Base-by-base conservation (phyloP, 2,888 invertebrate species). In the Andrena chrysosceles region DNA sequence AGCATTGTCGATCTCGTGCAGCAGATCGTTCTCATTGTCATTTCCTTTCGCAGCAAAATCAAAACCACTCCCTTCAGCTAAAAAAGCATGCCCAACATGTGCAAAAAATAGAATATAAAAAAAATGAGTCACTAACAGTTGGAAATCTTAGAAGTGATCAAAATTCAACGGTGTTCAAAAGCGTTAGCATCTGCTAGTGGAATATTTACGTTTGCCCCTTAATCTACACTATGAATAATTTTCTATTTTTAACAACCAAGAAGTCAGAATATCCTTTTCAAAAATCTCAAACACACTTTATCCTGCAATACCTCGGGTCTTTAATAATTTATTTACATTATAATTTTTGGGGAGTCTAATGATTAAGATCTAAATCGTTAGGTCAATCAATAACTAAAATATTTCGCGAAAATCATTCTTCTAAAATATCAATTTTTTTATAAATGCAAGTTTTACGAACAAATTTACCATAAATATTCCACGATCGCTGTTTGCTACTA, bases 1-100 rank as follows among this genome's bases (percentile, higher is more conserved):
- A 87, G 95, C 95, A 85, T 94, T 95, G 94, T 96, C 96, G 93
- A 96, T 96, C 94, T 96, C 96, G 93, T 95, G 95, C 93, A 96
- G 95, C 86, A 96, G 94, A 90, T 92, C 84, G 82, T 74, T 89
- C 63, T 87, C 89, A 89, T 89, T 90, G 85, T 81, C 85, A 89
- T 85, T 88, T 71, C 84, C 81, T 83, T 86, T 89, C 78, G 87
- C 85, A 78, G 87, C 81, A 83, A 87, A 87, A 80, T 79, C 87
- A 87, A 85, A 89, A 87, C 84, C 90, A 84, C 78, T 81, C 79
- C 89, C 86, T 89, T 91, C 81, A 91, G 91, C 89, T 77, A 90
- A 89, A 84, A 89, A 88, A 92, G 89, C 91, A 89, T 89, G 88
- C 89, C 80, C 86, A 83, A 80, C 76, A 88, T 82, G 85, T 74